Base-by-base conservation (phyloP, 37 sponge, comb jelly and placozoan genomes). In the Beroe ovata region DNA sequence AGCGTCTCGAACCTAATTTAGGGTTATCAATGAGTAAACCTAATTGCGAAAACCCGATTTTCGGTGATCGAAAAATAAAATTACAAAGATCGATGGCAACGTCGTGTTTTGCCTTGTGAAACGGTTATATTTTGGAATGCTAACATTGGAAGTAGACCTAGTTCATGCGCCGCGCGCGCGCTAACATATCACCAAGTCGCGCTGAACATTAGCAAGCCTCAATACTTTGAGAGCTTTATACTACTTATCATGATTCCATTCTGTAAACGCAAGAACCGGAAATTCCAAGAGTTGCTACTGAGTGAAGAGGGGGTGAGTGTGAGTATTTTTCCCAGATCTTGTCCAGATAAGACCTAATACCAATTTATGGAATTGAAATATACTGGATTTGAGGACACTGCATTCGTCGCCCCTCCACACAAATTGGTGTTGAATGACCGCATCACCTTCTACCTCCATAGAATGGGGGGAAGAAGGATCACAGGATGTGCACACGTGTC, bases 11-110 rank as follows among this genome's bases (percentile, higher is more conserved):
- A 47, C 6, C 54, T 47, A 47, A 47, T 47, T 47, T 47, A 47
- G 54, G 54, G 11, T 11, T 47, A 47, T 47, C 54, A 47, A 47
- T 6, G 11, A 47, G 11, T 47, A 16, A 47, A 30, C 69, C 69
- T 66, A 29, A 66, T 66, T 66, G 69, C 36, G 69, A 29, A n/a
- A 66, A 66, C 69, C 69, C 35, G 69, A 66, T 66, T 66, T 66
- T 66, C 54, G 54, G 29, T 66, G n/a, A n/a, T n/a, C n/a, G 36
- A 32, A 66, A 66, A 25, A 30, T 30, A 32, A 66, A 66, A 66
- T 66, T 66, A 30, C 69, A 66, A 25, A 66, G 69, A 66, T 66
- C 32, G 69, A 66, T 66, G 30, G 30, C 69, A 66, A 66, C 30
- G 69, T 30, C 32, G 69, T 66, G 69, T 30, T 66, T 66, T 66